Base-by-base conservation (phyloP, 2,888 invertebrate species). In the Amphipoea oculea region DNA sequence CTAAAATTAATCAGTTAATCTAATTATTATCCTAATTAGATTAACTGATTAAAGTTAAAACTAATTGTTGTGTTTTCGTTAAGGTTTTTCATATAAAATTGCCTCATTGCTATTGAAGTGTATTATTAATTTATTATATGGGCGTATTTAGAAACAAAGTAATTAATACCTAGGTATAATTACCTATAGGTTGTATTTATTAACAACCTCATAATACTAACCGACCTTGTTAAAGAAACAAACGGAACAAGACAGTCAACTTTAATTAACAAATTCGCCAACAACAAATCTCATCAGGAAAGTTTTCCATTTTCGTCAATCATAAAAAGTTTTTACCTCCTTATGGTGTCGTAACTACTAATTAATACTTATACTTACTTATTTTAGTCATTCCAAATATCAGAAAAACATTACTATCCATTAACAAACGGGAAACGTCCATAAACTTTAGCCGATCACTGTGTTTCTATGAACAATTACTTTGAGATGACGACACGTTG, bases 341-440 rank as follows among this genome's bases (percentile, higher is more conserved):
- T 67, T 73, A 73, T 73, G 40, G 51, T 76, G 63, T 74, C 67
- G 1, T 62, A 79, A 12, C 65, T 63, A 78, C 65, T 65, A 86
- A 85, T 84, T 76, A 85, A 81, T 75, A 83, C 45, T 54, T 20
- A 79, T 84, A 95, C 96, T 96, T 93, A 96, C 96, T 95, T 95
- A 93, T 92, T 92, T 94, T 88, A 93, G 92, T 93, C 96, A 96
- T 96, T 95, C 96, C 96, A 95, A 95, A 93, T 92, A 91, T 94
- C 94, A 94, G 90, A 91, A 89, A 91, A 90, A 89, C 93, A 94
- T 92, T 91, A 85, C 82, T 78, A 93, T 94, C 94, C 95, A 94
- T 95, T 89, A 92, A 95, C 90, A 87, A 79, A 82, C 65, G 71
- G 80, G 78, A 86, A 89, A 87, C 86, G 86, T 90, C 80, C 86